Base-by-base conservation (phyloP, 2,113 vertebrate genomes). In the Hirundichthys speculiger region DNA sequence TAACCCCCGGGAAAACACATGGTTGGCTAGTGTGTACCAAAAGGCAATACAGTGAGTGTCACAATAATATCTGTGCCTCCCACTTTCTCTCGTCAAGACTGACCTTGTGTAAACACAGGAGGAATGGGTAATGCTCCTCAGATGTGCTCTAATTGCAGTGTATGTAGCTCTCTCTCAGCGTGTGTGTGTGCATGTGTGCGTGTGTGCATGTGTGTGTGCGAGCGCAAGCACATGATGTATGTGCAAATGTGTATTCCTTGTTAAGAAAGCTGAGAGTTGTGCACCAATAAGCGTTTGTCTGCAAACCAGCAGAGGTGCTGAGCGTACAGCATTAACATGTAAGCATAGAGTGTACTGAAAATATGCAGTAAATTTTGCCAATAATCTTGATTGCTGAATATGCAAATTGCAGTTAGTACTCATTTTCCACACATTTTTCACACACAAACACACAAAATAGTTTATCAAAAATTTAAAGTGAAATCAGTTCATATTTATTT, bases 71-170 rank as follows among this genome's bases (percentile, higher is more conserved):
- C 75, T 80, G 78, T 75, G 70, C 80, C 75, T 84, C 83, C 67
- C 65, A 79, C 79, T 84, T 82, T 78, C 81, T 74, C 56, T 75
- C 22, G 11, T 80, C 83, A 83, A 72, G 64, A 76, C 74, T 83
- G 83, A 87, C 84, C 82, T 86, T 89, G 83, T 88, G 84, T 89
- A 88, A 92, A 90, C 90, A 93, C 86, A 73, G 82, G 75, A 84
- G 69, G 69, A 88, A 80, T 30, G 77, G 82, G 75, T 93, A 91
- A 91, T 91, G 81, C 67, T 89, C 89, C 80, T 90, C 85, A 90
- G 82, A 91, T 89, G 87, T 85, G 80, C 64, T 75, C 73, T 85
- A 90, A 88, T 89, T 89, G 83, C 77, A 73, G 50, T 63, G 75
- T 69, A 73, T 69, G 53, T 63, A 68, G 51, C 12, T 64, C n/a